Base-by-base conservation (phyloP, 2,797 vertebrate genomes). In the Limosa lapponica region DNA sequence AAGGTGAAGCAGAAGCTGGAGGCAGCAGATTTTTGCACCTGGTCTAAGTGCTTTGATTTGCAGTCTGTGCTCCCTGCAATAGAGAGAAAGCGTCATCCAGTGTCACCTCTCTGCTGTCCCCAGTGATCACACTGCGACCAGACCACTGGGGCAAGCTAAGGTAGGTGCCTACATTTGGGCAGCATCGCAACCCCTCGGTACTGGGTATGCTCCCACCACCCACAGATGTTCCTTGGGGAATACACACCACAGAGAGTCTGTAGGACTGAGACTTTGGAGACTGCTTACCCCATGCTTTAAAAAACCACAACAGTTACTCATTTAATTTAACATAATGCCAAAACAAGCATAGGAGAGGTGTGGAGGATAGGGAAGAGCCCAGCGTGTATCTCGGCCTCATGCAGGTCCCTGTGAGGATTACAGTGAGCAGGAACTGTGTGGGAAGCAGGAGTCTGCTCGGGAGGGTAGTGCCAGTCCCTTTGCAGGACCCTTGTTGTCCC, bases 341-440 rank as follows among this genome's bases (percentile, higher is more conserved):
- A 80, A 92, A 61, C 37, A 32, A 71, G 75, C 23, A 16, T 30
- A 55, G 59, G 41, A 57, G n/a, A 75, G 19, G 28, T 1, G 0
- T 1, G 73, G 72, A 81, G 39, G 27, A 18, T 17, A 18, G 52
- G 37, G 30, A 43, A 46, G 25, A 75, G 51, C 27, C 37, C 34
- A 30, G 39, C 0, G 2, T 2, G 3, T 83, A 3, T 67, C 4
- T 89, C 3, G 1, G 46, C n/a, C 51, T 82, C 0, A 0, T 55
- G 66, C 10, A 16, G 19, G 43, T 78, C 41, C 30, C 17, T 62
- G 0, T 37, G 36, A 70, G 49, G 41, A 27, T 62, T 58, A 20
- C 44, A 81, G 41, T 6, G 61, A 65, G 64, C 66, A 71, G 70
- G 51, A 92, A 32, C 81, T 87, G 44, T 69, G 36, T 46, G 39